Conservation (phyloP, 2,888 invertebrate genomes). For the Agrotis segetum region DNA sequence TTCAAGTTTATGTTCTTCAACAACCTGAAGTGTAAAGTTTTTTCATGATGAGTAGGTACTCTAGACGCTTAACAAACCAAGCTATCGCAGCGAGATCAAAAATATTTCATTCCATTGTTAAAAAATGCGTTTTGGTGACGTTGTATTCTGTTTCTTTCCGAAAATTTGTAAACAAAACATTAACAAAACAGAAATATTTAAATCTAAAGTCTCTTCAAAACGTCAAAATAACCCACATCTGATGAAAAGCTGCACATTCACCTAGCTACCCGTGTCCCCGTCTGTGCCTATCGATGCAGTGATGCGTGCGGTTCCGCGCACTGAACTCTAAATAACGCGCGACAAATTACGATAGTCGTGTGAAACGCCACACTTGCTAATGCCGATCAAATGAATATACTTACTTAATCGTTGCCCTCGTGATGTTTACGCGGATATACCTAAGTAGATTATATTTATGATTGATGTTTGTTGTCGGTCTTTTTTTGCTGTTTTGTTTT, state of each 20-base stretch:
- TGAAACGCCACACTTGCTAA: conserved; percentile 81
- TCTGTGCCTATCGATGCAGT: conserved; percentile 74
- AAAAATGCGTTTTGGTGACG: too few relatives aligned
- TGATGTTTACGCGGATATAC: conserved; percentile 57
- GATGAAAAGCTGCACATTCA: conserved; percentile 63
- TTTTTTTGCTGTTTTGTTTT: background rate
- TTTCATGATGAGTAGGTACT: too few relatives aligned
- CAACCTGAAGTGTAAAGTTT: too few relatives aligned
- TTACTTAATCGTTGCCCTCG: conserved; percentile 70
- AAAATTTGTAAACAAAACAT: too few relatives aligned
- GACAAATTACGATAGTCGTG: conserved; percentile 84
- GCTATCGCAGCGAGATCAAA: too few relatives aligned
- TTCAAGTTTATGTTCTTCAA: too few relatives aligned
- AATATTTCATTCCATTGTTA: too few relatives aligned
- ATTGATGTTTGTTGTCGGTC: conserved; percentile 32
- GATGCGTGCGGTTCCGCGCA: conserved; percentile 76
- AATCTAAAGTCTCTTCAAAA: background rate
- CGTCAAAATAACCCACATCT: conserved; percentile 1
- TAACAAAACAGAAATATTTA: too few relatives aligned
- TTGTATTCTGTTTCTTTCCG: too few relatives aligned
- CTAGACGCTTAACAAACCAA: too few relatives aligned
- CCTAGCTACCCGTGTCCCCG: conserved; percentile 41
- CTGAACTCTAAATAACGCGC: conserved; percentile 77
- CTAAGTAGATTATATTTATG: conserved; percentile 53
- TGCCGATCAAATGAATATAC: conserved; percentile 70